Evolutionary conservation across 2,888 invertebrate species (phyloP).

Genomic region (Cylindroiulus punctatus): DNA sequence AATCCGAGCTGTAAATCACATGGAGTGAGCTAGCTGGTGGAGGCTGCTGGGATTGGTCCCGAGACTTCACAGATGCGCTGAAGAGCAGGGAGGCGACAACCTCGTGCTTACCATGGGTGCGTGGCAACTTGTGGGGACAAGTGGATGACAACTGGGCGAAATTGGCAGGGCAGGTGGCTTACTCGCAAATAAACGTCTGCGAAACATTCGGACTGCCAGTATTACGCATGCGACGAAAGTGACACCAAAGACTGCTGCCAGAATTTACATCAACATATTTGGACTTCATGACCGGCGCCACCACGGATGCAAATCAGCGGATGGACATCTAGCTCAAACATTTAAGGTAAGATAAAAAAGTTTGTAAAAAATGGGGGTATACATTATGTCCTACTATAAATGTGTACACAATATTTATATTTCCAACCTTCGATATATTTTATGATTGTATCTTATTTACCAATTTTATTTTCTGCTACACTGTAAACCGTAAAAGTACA

Average conservation of each 20-base stretch:
- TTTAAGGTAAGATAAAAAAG: not conserved
- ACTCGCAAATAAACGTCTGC: not conserved
- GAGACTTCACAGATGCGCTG: slow-evolving; percentile 6
- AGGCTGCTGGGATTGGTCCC: slow-evolving; percentile 13
- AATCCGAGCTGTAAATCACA: slow-evolving; percentile 42
- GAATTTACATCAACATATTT: not conserved
- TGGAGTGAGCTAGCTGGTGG: slow-evolving; percentile 37
- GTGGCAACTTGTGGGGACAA: slow-evolving; percentile 5
- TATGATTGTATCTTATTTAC: too few species aligned
- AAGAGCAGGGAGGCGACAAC: not conserved
- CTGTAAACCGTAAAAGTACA: too few species aligned
- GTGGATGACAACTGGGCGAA: not conserved
- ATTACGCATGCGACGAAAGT: not conserved
- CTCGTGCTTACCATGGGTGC: slow-evolving; percentile 3
- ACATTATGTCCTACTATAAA: too few species aligned
- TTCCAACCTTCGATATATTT: too few species aligned
- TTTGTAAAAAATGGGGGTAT: too few species aligned
- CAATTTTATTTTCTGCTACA: too few species aligned
- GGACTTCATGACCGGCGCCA: not conserved
- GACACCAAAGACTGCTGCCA: not conserved
- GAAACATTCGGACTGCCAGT: not conserved
- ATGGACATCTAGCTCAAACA: not conserved
- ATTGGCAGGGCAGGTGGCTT: not conserved
- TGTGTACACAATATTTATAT: too few species aligned
- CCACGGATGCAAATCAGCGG: not conserved